These are phyloP conservation scores for Pherbina coryleti DNA, from an alignment of 2,888 invertebrate species.

Conservation along the genomic window DNA sequence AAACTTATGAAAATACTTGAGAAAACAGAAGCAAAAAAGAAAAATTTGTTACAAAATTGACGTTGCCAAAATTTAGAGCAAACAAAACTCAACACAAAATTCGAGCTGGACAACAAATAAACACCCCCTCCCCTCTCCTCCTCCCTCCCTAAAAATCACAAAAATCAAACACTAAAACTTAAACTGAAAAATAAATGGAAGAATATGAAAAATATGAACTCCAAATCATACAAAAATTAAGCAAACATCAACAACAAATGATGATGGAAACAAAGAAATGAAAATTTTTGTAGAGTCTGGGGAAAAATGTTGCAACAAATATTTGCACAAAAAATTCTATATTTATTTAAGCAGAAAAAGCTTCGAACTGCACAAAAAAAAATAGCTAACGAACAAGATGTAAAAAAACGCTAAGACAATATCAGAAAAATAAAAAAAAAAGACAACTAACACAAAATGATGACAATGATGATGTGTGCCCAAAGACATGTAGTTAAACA, in stretches of 20 bases:
- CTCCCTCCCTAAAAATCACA: not conserved
- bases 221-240: conserved; percentile 42
- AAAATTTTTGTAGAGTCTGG: conserved; percentile 52
- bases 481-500: conserved; percentile 55
- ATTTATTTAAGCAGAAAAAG: conserved; percentile 30
- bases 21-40: conserved; percentile 51
- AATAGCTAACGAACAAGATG: not conserved
- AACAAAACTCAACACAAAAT: conserved; percentile 55
- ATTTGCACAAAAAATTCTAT: conserved; percentile 47
- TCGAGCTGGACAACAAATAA: conserved; percentile 50
- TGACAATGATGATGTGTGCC: conserved; percentile 54
- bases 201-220: conserved; percentile 47
- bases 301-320: conserved; percentile 45
- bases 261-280: conserved; percentile 40
- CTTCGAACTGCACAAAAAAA: not conserved
- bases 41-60: conserved; percentile 17
- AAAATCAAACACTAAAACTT: conserved; percentile 46
- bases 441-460: conserved; percentile 42
- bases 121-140: not conserved
- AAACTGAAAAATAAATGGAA: conserved; percentile 43
- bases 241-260: conserved; percentile 39
- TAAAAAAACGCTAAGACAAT: conserved; percentile 37
- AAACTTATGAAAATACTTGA: conserved; percentile 46
- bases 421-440: conserved; percentile 27
- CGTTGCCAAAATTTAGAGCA: conserved; percentile 47